Percentiles rank a stretch among this genome's conserved stretches.
These are phyloP conservation scores for Goniozus legneri DNA, from an alignment of 1,140 invertebrate species.

Conservation along the genomic window DNA sequence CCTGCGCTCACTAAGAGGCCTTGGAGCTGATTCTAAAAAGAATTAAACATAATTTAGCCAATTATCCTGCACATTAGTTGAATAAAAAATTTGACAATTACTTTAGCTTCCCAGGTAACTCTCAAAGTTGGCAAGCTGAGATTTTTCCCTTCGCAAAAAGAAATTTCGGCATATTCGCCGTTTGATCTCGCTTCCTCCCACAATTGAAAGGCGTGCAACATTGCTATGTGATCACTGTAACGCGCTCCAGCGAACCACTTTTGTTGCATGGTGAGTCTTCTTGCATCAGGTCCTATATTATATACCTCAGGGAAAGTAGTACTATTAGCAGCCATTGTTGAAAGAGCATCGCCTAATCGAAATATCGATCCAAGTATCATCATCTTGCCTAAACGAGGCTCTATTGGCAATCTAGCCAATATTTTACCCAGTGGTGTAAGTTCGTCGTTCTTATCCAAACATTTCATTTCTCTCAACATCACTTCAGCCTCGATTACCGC, in stretches of 20 bases:
- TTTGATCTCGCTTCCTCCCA: slow-evolving; percentile 77
- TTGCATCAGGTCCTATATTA: slow-evolving; percentile 59
- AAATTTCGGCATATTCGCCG: slow-evolving; percentile 75
- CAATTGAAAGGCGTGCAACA: slow-evolving; percentile 87
- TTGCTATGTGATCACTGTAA: slow-evolving; percentile 91
- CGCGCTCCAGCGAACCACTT: slow-evolving; percentile 78
- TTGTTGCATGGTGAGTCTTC: slow-evolving; percentile 73
- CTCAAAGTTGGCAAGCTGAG: slow-evolving; percentile 83
- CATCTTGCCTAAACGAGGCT: slow-evolving; percentile 93
- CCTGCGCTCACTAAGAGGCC: slow-evolving; percentile 78
- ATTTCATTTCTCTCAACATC: slow-evolving; percentile 75
- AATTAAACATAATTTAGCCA: not conserved
- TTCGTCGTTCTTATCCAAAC: slow-evolving; percentile 79
- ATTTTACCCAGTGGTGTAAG: slow-evolving; percentile 87
- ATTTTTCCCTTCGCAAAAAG: slow-evolving; percentile 89
- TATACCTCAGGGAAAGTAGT: slow-evolving; percentile 92
- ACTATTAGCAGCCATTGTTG: slow-evolving; percentile 91
- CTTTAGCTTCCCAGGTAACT: slow-evolving; percentile 89
- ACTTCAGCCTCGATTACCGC: slow-evolving; percentile 90
- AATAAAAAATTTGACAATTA: slow-evolving; percentile 24
- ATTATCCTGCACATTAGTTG: not conserved
- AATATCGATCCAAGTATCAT: slow-evolving; percentile 86
- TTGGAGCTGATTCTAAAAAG: slow-evolving; percentile 73
- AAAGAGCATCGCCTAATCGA: slow-evolving; percentile 81
- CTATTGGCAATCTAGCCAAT: slow-evolving; percentile 87